Evolutionary conservation across 2,888 invertebrate species (phyloP).

Genomic region (Lasioglossum calceatum): DNA sequence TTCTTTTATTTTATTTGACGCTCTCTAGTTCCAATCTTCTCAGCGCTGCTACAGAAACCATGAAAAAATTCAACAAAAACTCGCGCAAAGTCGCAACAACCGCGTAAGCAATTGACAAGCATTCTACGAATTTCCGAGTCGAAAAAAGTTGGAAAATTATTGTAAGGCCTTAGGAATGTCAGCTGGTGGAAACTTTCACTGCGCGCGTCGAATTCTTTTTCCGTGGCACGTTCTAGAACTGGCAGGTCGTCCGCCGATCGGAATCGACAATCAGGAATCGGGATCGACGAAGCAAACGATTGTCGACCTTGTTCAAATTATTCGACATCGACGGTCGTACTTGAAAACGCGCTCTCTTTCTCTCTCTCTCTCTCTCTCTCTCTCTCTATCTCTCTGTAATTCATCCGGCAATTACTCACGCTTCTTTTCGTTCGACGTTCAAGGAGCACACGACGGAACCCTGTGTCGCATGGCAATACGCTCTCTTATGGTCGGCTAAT

Average conservation of each 20-base stretch:
- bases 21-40: not conserved
- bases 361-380: not conserved
- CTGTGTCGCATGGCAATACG: conserved; percentile 21
- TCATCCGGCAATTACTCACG: conserved; percentile 1
- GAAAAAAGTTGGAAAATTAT: not conserved
- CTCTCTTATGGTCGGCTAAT: not conserved
- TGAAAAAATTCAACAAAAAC: not conserved
- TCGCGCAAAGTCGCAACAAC: not conserved
- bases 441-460: not conserved
- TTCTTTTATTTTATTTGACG: not conserved
- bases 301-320: conserved; percentile 47
- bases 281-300: conserved; percentile 8
- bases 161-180: not conserved
- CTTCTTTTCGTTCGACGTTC: conserved; percentile 27
- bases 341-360: conserved; percentile 22
- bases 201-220: conserved; percentile 20
- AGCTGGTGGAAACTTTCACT: conserved; percentile 27
- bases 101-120: not conserved
- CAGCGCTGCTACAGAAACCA: not conserved
- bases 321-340: conserved; percentile 37
- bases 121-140: not conserved
- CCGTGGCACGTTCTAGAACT: not conserved
- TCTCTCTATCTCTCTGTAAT: not conserved
- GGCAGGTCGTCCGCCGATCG: conserved; percentile 11
- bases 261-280: conserved; percentile 5